These are phyloP conservation scores for Rhinella marina DNA, from an alignment of 2,797 vertebrate species.

Conservation along the genomic window DNA sequence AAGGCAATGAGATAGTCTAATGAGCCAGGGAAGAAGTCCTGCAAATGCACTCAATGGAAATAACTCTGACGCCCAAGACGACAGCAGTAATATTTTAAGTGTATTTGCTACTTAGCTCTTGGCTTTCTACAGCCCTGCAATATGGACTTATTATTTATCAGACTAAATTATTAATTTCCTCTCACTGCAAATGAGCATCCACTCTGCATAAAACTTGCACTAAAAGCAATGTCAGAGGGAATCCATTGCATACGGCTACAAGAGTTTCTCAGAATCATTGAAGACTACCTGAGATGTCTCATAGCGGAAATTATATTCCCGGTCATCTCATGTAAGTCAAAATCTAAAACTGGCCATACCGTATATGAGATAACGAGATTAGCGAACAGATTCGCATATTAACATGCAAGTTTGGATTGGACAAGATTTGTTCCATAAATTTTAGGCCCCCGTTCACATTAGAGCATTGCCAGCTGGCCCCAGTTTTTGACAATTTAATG, in stretches of 20 bases:
- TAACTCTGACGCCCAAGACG: neutral
- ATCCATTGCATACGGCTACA: neutral
- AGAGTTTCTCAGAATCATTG: neutral
- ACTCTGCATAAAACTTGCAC: neutral
- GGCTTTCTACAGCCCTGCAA: neutral
- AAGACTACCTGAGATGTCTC: neutral
- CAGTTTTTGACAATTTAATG: no score
- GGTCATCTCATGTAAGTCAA: no score
- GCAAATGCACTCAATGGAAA: neutral
- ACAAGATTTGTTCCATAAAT: no score
- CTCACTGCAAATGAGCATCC: neutral
- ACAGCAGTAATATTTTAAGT: neutral
- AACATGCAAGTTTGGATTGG: no score
- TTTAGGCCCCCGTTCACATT: no score
- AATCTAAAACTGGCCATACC: no score
- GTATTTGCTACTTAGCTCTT: neutral
- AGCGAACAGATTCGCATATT: no score
- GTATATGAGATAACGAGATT: no score
- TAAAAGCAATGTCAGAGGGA: neutral
- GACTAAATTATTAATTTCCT: slow-evolving; percentile 11
- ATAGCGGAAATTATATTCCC: no score
- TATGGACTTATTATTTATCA: neutral
- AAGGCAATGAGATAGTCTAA: neutral
- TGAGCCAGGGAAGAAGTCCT: neutral
- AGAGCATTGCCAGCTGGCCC: no score